These are phyloP conservation scores for Trachelus stipa DNA, from an alignment of 2,888 invertebrate genomes.

Conservation along the genomic window DNA sequence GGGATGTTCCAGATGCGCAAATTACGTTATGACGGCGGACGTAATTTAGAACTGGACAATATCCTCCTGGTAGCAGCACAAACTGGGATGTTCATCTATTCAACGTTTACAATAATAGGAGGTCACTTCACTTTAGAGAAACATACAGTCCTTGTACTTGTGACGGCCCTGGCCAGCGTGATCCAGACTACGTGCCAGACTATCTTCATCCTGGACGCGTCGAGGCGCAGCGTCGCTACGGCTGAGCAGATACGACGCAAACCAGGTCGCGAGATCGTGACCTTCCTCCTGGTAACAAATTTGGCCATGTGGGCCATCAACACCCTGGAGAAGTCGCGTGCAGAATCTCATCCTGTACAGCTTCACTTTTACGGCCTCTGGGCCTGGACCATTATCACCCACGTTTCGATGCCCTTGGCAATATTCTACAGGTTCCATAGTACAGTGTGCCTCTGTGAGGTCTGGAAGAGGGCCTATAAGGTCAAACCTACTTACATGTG, in stretches of 20 bases:
- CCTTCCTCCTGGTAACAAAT: constrained; percentile 90
- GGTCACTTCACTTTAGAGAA: constrained; percentile 88
- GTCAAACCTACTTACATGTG: constrained; percentile 89
- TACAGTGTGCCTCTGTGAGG: constrained; percentile 94
- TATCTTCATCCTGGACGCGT: constrained; percentile 91
- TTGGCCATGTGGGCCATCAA: constrained; percentile 96
- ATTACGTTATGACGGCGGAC: constrained; percentile 84
- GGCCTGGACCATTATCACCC: constrained; percentile 97
- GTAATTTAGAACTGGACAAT: constrained; percentile 88
- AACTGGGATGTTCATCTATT: constrained; percentile 94
- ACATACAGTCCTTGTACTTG: constrained; percentile 83
- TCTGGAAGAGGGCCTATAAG: constrained; percentile 96
- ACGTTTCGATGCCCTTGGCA: constrained; percentile 91
- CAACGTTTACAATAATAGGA: constrained; percentile 93
- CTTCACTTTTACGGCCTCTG: constrained; percentile 91
- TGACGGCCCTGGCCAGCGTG: constrained; percentile 86
- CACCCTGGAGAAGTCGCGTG: constrained; percentile 89
- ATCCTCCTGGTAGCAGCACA: constrained; percentile 93
- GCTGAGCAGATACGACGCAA: constrained; percentile 86
- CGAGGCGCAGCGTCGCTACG: constrained; percentile 84
- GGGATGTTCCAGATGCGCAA: constrained; percentile 91
- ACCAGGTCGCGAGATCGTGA: constrained; percentile 93
- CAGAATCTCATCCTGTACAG: constrained; percentile 92
- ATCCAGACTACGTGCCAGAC: constrained; percentile 92
- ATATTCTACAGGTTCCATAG: constrained; percentile 96